These are phyloP conservation scores for Apodemus agrarius DNA, from an alignment of 2,797 vertebrate genomes.

Conservation along the genomic window DNA sequence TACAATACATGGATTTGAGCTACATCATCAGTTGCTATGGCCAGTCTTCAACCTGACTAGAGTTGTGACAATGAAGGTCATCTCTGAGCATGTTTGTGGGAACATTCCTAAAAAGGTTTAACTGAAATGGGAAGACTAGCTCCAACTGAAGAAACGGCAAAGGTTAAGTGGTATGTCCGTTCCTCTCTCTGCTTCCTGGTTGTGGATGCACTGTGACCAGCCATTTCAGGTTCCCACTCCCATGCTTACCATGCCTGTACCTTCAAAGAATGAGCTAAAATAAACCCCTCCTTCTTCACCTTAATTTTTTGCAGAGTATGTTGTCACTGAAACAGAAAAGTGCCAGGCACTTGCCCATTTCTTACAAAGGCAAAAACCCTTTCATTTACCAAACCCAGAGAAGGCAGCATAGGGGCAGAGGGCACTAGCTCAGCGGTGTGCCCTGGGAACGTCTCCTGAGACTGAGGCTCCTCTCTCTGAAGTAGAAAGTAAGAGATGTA, in stretches of 20 bases:
- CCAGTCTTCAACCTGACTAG: neutral
- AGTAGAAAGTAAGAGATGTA: neutral
- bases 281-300: neutral
- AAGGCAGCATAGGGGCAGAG: neutral
- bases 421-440: neutral
- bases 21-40: neutral
- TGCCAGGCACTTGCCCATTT: neutral
- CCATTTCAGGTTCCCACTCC: neutral
- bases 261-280: neutral
- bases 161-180: neutral
- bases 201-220: neutral
- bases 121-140: neutral
- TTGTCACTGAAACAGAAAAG: neutral
- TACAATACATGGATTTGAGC: neutral
- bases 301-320: neutral
- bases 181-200: neutral
- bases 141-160: neutral
- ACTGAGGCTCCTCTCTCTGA: neutral
- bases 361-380: neutral
- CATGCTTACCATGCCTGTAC: neutral
- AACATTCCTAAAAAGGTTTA: neutral
- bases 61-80: neutral
- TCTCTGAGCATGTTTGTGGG: neutral
- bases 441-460: neutral
- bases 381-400: neutral